phyloP scores from a whole-genome alignment of 2,113 vertebrate genomes.

The Tenebrosternarchus preto region DNA sequence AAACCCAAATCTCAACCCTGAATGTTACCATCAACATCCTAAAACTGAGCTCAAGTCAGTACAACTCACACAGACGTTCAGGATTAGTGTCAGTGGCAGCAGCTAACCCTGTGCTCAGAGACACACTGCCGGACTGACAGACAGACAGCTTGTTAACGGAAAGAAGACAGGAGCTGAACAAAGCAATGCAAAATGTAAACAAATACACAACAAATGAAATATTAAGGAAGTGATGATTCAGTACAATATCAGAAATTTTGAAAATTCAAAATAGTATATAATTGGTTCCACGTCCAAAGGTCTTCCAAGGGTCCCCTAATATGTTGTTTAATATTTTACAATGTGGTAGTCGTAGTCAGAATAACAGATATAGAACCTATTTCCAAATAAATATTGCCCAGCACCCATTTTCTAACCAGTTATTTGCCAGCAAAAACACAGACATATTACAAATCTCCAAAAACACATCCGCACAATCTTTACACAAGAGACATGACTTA shows the following conservation, averaged over 20 bases:
- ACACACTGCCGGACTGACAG: conserved; percentile 15
- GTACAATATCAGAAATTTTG: too few relatives aligned
- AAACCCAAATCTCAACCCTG: conserved; percentile 22
- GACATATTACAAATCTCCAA: conserved; percentile 3
- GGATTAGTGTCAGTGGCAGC: conserved; percentile 41
- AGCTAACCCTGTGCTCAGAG: conserved; percentile 38
- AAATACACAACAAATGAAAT: too few relatives aligned
- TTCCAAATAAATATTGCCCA: background rate
- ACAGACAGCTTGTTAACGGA: too few relatives aligned
- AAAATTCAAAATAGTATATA: too few relatives aligned
- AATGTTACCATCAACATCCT: conserved; percentile 12
- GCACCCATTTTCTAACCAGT: background rate
- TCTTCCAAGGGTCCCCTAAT: too few relatives aligned
- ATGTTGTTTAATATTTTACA: too few relatives aligned
- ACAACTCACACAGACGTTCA: conserved; percentile 21
- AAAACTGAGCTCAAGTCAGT: conserved; percentile 34
- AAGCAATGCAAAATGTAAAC: too few relatives aligned
- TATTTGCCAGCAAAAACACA: background rate
- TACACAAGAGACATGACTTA: background rate
- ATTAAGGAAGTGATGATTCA: too few relatives aligned
- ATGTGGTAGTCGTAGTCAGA: too few relatives aligned
- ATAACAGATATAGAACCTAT: background rate
- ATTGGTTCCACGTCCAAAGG: too few relatives aligned
- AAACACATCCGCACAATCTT: conserved; percentile 5
- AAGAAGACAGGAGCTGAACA: too few relatives aligned